Base-by-base conservation (phyloP, 2,797 vertebrate genomes). In the Scleropages formosus region DNA sequence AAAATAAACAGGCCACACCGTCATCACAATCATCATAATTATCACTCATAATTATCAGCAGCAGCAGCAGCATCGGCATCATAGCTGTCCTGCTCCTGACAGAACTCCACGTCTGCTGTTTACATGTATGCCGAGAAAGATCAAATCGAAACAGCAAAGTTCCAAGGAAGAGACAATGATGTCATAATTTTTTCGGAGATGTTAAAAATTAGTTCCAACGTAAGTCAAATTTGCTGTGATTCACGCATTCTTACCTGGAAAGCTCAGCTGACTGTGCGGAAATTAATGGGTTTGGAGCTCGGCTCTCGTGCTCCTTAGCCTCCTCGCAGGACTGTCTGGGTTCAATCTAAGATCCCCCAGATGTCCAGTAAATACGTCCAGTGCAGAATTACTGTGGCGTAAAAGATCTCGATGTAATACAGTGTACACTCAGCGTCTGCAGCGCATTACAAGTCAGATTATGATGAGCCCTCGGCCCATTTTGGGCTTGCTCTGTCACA, bases 401-500 rank as follows among this genome's bases (percentile, higher is more conserved):
- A 67, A 80, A 77, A 73, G 78, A 74, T 20, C 39, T 59, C 22
- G 47, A 63, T 63, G 31, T 39, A 39, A 39, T 39, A 6, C 31
- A 39, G 31, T 39, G 31, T 39, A 39, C 31, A 31, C 31, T 39
- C 31, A 31, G 31, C n/a, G 75, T 78, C 80, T 73, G 74, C 69
- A 46, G 75, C 78, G 73, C 72, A 79, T 78, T 74, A 75, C 78
- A 51, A 62, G 70, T 75, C 77, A 75, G 77, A 53, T 58, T 81
- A 76, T 65, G 75, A 78, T 78, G 56, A 75, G 77, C 80, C n/a
- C 47, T 77, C 61, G 63, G 78, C 77, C 76, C 72, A 73, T 76
- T 46, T 53, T 79, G 75, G 66, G 27, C 18, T 80, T 71, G 74
- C 74, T 53, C 71, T 64, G 81, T 88, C 84, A 88, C 86, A 88